phyloP scores from a whole-genome alignment of 1,140 invertebrate genomes.

The Trypoxylus dichotomus region DNA sequence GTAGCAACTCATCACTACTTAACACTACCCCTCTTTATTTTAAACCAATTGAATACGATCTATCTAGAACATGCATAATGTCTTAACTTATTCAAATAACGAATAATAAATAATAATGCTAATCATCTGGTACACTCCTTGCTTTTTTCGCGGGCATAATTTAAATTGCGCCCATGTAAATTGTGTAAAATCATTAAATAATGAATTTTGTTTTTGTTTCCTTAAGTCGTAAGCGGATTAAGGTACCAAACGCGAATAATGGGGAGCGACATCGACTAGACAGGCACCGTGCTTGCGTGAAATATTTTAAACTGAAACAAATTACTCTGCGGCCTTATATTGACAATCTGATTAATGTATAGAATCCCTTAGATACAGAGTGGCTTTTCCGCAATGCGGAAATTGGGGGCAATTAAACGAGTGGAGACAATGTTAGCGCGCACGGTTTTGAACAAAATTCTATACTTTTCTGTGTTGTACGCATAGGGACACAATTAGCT shows the following conservation, averaged over 20 bases:
- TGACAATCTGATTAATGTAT: conserved; percentile 26
- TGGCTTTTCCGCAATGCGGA: conserved; percentile 27
- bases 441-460: neutral
- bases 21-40: too few relatives aligned
- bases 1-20: too few relatives aligned
- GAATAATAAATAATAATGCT: too few relatives aligned
- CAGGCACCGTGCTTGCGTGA: neutral
- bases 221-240: neutral
- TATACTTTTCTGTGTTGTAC: neutral
- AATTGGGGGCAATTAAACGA: conserved; percentile 26
- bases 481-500: too few relatives aligned
- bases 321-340: conserved; percentile 5
- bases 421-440: neutral
- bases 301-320: conserved; percentile 17
- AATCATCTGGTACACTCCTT: too few relatives aligned
- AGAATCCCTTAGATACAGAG: conserved; percentile 11
- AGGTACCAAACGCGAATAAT: neutral
- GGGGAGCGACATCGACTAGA: neutral
- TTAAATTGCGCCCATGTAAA: too few relatives aligned
- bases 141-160: too few relatives aligned
- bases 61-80: too few relatives aligned
- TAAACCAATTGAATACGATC: too few relatives aligned
- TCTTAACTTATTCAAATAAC: too few relatives aligned
- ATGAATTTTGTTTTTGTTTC: neutral
- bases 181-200: too few relatives aligned